Evolutionary conservation across 2,797 vertebrate species (phyloP), one percentile per base, ranked within the genome.

Genomic region (Megaceryle alcyon): DNA sequence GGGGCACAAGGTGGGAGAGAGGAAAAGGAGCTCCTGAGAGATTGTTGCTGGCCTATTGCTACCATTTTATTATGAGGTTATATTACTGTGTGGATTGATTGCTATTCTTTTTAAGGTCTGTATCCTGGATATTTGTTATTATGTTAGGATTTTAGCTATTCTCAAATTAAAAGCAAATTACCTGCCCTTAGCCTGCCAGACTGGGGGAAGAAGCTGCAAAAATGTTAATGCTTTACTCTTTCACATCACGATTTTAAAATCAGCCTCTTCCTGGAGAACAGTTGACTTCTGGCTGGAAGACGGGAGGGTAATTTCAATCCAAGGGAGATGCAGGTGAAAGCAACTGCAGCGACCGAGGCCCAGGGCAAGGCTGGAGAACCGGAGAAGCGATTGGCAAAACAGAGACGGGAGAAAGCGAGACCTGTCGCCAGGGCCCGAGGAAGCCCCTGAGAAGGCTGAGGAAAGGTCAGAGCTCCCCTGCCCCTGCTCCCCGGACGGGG

Each of bases 331-430:
- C 15, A 31, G 70, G 22, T 19, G 65, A 33, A 35, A 44, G 6
- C 31, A 13, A 12, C 5, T 0, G 17, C n/a, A 4, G 4, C 2
- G 14, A 13, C 13, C 3, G 16, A 10, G 37, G 2, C 14, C 9
- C 14, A 4, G 9, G 17, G 3, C 5, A 6, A 10, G 31, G 31
- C 3, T 7, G 26, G 28, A 20, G 65, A n/a, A 18, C 10, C 4
- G n/a, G 57, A 18, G 16, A 53, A 44, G 12, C 1, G 4, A 21
- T 16, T 10, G 21, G 23, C 39, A n/a, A 13, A 12, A 5, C 14
- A 22, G 35, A 49, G 22, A 18, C 14, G 15, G 6, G 16, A 26
- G 18, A n/a, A 43, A 51, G 23, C 20, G 3, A 9, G 33, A 11
- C 22, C 37, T 21, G 33, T 6, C 4, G 5, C 2, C 31, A 3